These are phyloP conservation scores for Drosophila formosana DNA, from an alignment of 2,888 invertebrate genomes.

Conservation along the genomic window DNA sequence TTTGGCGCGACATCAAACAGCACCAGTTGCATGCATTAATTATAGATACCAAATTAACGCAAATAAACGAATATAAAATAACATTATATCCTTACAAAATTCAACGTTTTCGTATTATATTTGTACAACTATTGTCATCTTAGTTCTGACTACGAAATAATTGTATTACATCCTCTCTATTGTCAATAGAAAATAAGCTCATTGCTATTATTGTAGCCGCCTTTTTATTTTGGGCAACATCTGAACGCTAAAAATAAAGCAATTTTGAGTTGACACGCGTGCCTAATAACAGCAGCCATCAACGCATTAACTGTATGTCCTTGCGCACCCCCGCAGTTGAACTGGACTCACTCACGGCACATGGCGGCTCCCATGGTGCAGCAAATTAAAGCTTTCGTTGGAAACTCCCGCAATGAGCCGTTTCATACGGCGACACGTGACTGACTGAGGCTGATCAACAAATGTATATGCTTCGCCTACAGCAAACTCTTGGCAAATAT, in stretches of 20 bases:
- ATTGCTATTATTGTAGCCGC: slow-evolving; percentile 20
- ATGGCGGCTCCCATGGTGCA: slow-evolving; percentile 63
- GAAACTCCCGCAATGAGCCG: slow-evolving; percentile 15
- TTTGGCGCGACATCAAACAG: slow-evolving; percentile 7
- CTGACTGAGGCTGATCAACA: slow-evolving; percentile 45
- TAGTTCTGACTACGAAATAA: not conserved
- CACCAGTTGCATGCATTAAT: not conserved
- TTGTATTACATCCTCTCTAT: not conserved
- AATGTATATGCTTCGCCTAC: slow-evolving; percentile 8
- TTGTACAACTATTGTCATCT: too few species aligned
- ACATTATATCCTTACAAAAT: too few species aligned
- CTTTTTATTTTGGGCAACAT: slow-evolving; percentile 23
- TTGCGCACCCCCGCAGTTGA: slow-evolving; percentile 42
- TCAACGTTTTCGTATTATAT: too few species aligned
- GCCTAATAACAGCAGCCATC: slow-evolving; percentile 45
- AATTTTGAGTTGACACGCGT: slow-evolving; percentile 52
- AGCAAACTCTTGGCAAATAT: slow-evolving; percentile 35
- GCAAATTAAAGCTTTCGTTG: slow-evolving; percentile 44
- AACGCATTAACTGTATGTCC: slow-evolving; percentile 50
- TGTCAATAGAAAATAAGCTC: not conserved
- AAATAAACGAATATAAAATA: not conserved
- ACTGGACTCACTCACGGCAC: slow-evolving; percentile 29
- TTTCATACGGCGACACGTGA: slow-evolving; percentile 61
- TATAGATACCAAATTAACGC: not conserved
- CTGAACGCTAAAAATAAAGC: slow-evolving; percentile 57